Conservation (phyloP, 2,888 invertebrate genomes). For the Lampropteryx suffumata region DNA sequence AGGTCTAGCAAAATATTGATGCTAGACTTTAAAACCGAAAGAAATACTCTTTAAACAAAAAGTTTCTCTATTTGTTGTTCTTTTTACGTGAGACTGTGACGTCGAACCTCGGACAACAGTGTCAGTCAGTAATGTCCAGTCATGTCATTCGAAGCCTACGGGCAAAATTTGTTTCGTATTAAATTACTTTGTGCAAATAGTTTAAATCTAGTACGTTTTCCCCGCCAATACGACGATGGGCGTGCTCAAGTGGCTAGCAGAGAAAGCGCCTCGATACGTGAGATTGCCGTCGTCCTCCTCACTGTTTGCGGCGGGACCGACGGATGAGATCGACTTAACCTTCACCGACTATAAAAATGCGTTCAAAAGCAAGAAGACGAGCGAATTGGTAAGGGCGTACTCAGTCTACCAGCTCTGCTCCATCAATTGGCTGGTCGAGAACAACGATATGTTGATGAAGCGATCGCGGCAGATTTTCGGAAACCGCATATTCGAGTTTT, state of each 20-base stretch:
- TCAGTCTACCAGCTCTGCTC: constrained; percentile 96
- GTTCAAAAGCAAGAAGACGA: constrained; percentile 97
- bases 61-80: too few species aligned
- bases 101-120: constrained; percentile 42
- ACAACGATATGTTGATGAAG: constrained; percentile 93
- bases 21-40: too few species aligned
- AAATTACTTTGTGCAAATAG: too few species aligned
- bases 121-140: too few species aligned
- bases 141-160: constrained; percentile 54
- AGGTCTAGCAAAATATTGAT: too few species aligned
- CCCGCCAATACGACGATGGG: constrained; percentile 69
- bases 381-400: constrained; percentile 94
- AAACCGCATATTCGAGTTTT: constrained; percentile 1
- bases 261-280: constrained; percentile 61
- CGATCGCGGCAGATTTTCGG: too few species aligned
- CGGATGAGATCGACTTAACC: constrained; percentile 90
- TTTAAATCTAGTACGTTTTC: constrained; percentile 38
- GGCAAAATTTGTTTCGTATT: constrained; percentile 53
- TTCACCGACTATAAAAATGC: constrained; percentile 95
- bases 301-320: constrained; percentile 42
- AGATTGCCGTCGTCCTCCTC: constrained; percentile 58
- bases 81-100: too few species aligned
- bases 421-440: constrained; percentile 92
- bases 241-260: constrained; percentile 71
- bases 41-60: too few species aligned